Evolutionary conservation across 2,888 invertebrate genomes (phyloP).

Genomic region (Zeuzera pyrina): DNA sequence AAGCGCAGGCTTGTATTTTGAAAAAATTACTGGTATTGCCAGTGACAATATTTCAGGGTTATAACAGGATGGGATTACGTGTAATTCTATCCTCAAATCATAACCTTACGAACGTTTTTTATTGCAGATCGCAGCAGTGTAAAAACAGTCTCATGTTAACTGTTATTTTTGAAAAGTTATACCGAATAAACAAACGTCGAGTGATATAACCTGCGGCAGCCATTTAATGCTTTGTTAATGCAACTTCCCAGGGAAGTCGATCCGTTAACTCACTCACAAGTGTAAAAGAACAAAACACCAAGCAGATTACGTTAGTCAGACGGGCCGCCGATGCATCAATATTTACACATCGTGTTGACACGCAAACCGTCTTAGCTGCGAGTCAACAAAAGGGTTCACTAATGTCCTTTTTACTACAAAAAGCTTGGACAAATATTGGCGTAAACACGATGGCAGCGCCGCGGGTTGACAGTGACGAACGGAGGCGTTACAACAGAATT

Average conservation of each 20-base stretch:
- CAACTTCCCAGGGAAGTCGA: slow-evolving; percentile 29
- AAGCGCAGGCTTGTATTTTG: no score
- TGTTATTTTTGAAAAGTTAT: slow-evolving; percentile 3
- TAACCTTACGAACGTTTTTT: no score
- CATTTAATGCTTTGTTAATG: slow-evolving; percentile 21
- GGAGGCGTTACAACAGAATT: no score
- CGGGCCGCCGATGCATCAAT: slow-evolving; percentile 58
- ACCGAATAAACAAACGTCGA: background rate
- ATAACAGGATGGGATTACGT: no score
- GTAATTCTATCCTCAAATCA: no score
- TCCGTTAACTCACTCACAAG: slow-evolving; percentile 20
- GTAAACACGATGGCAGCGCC: slow-evolving; percentile 33
- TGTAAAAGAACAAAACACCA: slow-evolving; percentile 38
- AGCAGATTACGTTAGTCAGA: slow-evolving; percentile 58
- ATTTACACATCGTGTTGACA: slow-evolving; percentile 61
- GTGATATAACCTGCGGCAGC: no score
- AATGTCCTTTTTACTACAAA: slow-evolving; percentile 71
- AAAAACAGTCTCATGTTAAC: slow-evolving; percentile 3
- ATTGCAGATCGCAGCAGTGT: no score
- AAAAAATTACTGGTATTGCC: no score
- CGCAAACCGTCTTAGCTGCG: slow-evolving; percentile 66
- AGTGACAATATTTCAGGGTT: no score
- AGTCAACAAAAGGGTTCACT: slow-evolving; percentile 68
- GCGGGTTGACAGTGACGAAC: slow-evolving; percentile 5
- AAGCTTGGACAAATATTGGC: slow-evolving; percentile 58